Evolutionary conservation across 2,113 vertebrate genomes (phyloP), one percentile per base, ranked within the genome.

Genomic region (Phylloscopus whistleri): DNA sequence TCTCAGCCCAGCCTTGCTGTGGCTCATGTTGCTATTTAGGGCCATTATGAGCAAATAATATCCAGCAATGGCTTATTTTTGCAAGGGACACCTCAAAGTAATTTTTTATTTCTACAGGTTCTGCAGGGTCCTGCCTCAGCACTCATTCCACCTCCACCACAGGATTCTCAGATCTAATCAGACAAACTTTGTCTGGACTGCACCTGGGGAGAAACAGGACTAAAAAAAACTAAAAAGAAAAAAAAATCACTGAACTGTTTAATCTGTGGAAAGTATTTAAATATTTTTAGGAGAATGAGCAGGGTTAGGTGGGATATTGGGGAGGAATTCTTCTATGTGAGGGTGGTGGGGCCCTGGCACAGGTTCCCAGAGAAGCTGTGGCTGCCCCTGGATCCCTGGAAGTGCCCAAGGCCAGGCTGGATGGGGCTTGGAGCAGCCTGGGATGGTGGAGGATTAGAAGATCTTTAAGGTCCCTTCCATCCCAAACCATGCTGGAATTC

Each of bases 231-330:
- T 84, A 8, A 46, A 43, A 75, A 43, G 41, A 37, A 74, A 55
- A n/a, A 17, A 94, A 90, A 91, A 94, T 78, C 20, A 41, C 8
- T 33, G 53, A 74, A 84, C 49, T 73, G 56, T 84, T 86, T 67
- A 53, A 52, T 67, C 80, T 72, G 51, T 22, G 49, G 37, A 64
- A 95, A 48, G 68, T 18, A 93, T 84, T 39, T 8, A 56, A 91
- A 46, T 87, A 49, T 73, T 92, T 96, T 93, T 83, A 1, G 31
- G 52, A 30, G 43, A 58, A 30, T 51, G 24, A 49, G 43, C 30
- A 51, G 83, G 24, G 15, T 74, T 13, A 24, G 59, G 20, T 66
- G 60, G 52, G 51, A 43, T 20, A 24, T 1, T 41, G 52, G 60
- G 69, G 6, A 67, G 35, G 5, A 75, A 49, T 66, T n/a, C 0